Conservation (phyloP, 2,888 invertebrate genomes). For the Ophion obscuratus region DNA sequence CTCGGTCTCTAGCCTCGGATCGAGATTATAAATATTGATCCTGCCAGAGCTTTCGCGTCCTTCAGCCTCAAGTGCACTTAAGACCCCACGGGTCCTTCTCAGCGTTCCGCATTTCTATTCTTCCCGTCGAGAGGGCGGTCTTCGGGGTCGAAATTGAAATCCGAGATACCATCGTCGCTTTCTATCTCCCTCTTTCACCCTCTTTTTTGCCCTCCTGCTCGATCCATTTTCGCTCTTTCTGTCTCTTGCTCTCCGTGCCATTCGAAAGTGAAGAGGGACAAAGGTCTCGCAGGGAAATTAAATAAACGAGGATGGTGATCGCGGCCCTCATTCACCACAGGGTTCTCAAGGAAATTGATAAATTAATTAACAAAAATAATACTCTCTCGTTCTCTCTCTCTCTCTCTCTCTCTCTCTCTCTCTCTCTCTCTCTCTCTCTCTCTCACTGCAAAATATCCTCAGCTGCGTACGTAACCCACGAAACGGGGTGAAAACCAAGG, state of each 20-base stretch:
- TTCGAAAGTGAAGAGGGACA: constrained; percentile 53
- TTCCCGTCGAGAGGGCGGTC: constrained; percentile 69
- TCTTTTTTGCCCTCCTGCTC: constrained; percentile 2
- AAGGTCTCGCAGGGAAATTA: constrained; percentile 60
- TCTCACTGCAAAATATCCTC: not conserved
- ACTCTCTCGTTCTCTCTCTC: not conserved
- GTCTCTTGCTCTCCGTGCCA: constrained; percentile 39
- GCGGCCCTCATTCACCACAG: not conserved
- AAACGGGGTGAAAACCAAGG: not conserved
- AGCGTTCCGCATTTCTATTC: constrained; percentile 80
- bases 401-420: too few relatives aligned
- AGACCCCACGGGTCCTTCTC: constrained; percentile 75
- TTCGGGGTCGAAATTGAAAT: constrained; percentile 79
- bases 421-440: too few relatives aligned
- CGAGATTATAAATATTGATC: constrained; percentile 83
- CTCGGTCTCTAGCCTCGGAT: constrained; percentile 72
- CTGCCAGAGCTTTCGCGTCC: constrained; percentile 76
- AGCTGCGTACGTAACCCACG: not conserved
- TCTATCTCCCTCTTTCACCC: constrained; percentile 55
- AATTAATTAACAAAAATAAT: constrained; percentile 35
- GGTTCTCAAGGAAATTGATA: constrained; percentile 31
- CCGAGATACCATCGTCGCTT: constrained; percentile 74
- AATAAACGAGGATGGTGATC: constrained; percentile 60
- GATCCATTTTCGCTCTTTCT: constrained; percentile 22
- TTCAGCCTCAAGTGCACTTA: constrained; percentile 80